Evolutionary conservation across 2,888 invertebrate genomes (phyloP).

Genomic region (Caenorhabditis sp.): DNA sequence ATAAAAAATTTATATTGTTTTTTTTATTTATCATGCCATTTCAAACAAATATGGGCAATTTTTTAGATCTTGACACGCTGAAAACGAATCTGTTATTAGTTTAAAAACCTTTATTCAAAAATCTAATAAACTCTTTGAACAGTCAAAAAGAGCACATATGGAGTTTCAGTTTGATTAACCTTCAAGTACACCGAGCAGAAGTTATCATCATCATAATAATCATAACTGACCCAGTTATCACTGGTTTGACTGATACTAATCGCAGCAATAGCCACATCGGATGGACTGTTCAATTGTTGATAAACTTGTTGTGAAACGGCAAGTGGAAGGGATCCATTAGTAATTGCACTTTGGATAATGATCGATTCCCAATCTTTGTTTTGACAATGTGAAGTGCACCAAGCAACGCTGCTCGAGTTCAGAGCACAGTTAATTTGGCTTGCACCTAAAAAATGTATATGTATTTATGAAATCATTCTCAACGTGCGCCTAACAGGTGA

Average conservation of each 20-base stretch:
- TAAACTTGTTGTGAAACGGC: constrained; percentile 22
- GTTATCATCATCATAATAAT: constrained; percentile 31
- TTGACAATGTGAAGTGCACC: constrained; percentile 32
- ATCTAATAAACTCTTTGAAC: constrained; percentile 16
- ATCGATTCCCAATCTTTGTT: constrained; percentile 19
- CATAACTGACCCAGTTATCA: constrained; percentile 21
- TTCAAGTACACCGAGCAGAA: constrained; percentile 32
- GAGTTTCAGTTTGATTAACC: constrained; percentile 21
- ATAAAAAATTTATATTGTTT: too few species aligned
- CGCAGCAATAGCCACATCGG: constrained; percentile 2
- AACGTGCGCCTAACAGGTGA: too few species aligned
- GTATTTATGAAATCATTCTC: too few species aligned
- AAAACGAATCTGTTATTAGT: too few species aligned
- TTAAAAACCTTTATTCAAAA: too few species aligned
- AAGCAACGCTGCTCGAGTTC: constrained; percentile 12
- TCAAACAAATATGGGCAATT: too few species aligned
- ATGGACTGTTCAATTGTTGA: background rate
- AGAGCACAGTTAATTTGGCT: constrained; percentile 24
- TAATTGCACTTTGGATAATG: constrained; percentile 19
- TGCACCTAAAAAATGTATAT: too few species aligned
- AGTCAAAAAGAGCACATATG: constrained; percentile 23
- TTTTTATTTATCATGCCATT: too few species aligned
- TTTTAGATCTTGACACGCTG: too few species aligned
- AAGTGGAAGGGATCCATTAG: constrained; percentile 38
- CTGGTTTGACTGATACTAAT: background rate